Base-by-base conservation (phyloP, 2,113 vertebrate genomes). In the Copsychus sechellarum region DNA sequence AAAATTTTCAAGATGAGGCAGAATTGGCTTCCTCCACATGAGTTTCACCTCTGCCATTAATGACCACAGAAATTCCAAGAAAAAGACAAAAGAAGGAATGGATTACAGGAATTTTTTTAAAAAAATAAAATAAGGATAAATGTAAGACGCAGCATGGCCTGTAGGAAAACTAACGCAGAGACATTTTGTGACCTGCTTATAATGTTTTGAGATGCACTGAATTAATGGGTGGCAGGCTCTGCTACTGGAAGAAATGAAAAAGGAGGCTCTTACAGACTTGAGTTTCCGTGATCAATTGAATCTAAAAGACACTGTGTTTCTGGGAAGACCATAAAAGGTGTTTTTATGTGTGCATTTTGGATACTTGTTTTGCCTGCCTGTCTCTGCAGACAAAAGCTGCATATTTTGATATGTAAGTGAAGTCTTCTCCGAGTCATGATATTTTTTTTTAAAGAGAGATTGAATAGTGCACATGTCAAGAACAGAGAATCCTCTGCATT, bases 401-500 rank as follows among this genome's bases (percentile, higher is more conserved):
- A n/a, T 85, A 96, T 97, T 97, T 98, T 36, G 90, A 69, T 96
- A 87, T 85, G 81, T 91, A 93, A 93, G 89, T 70, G 92, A 95
- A 96, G 77, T 81, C 72, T 95, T 97, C 94, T 94, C 89, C 36
- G 47, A 92, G 91, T 96, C 89, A 94, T 13, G 1, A 95, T 96
- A 87, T 93, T 97, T 94, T 36, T 36, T 90, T 86, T 62, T n/a
- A 31, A 92, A 95, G 82, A 93, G 93, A 93, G 91, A 94, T 84
- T 97, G 94, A 95, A 56, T 92, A 95, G 83, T 95, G 97, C 91
- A 95, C 58, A 53, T 97, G 96, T 97, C 96, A 97, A 97, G 96
- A 96, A 96, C 67, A 93, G 96, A 96, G 96, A 97, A 95, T 98
- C 97, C 92, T 96, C 95, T 97, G 96, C 97, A 92, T 97, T 97